phyloP scores from a whole-genome alignment of 2,888 invertebrate genomes.

The Laspeyria flexula region DNA sequence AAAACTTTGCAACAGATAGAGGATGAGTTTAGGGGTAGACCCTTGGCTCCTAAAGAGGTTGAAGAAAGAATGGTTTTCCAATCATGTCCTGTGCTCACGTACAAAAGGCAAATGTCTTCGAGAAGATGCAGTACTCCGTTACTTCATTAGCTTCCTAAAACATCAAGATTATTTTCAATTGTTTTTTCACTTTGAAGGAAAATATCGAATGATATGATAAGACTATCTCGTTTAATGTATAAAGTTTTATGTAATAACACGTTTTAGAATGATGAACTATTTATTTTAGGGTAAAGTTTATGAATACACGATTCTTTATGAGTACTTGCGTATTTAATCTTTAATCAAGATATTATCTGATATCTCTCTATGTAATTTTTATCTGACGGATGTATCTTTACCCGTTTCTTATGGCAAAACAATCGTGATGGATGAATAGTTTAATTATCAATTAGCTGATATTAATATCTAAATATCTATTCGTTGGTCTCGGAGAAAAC shows the following conservation, averaged over 20 bases:
- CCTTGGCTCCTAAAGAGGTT: constrained; percentile 53
- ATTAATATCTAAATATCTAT: too few relatives aligned
- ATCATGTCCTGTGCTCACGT: constrained; percentile 54
- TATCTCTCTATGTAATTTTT: not conserved
- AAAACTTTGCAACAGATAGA: constrained; percentile 88
- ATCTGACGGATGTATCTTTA: not conserved
- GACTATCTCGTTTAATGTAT: constrained; percentile 21
- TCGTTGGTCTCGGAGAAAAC: too few relatives aligned
- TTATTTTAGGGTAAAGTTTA: not conserved
- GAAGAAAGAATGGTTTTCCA: constrained; percentile 59
- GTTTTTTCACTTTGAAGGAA: constrained; percentile 11
- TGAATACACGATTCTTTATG: not conserved
- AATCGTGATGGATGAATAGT: too few relatives aligned
- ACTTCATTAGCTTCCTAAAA: constrained; percentile 38
- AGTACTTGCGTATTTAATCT: not conserved
- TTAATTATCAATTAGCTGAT: too few relatives aligned
- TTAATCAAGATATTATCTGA: not conserved
- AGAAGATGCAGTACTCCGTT: constrained; percentile 54
- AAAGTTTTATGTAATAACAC: constrained; percentile 11
- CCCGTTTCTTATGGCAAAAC: too few relatives aligned
- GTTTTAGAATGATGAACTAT: not conserved
- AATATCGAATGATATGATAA: constrained; percentile 23
- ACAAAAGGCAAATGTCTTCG: constrained; percentile 58
- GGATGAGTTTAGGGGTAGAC: constrained; percentile 75
- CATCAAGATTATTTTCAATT: not conserved